Evolutionary conservation across 2,888 invertebrate genomes (phyloP).

Genomic region (Leucania comma): DNA sequence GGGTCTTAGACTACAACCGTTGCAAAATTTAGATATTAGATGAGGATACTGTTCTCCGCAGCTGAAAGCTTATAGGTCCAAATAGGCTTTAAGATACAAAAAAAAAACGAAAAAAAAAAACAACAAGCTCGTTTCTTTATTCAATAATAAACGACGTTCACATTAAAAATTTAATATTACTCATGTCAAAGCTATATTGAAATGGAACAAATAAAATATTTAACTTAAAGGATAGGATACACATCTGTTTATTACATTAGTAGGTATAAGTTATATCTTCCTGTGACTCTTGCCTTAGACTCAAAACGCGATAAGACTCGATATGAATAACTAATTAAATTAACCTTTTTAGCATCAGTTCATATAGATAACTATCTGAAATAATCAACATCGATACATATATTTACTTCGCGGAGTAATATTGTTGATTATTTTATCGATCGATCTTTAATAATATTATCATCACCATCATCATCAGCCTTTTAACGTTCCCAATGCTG

Average conservation of each 20-base stretch:
- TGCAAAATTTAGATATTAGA: no score
- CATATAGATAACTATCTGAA: conserved; percentile 29
- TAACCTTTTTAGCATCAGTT: conserved; percentile 30
- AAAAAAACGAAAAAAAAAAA: no score
- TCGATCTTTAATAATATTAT: no score
- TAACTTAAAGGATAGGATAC: background rate
- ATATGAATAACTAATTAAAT: conserved; percentile 51
- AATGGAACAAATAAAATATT: background rate
- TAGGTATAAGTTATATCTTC: background rate
- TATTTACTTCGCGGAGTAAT: background rate
- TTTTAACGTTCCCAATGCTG: no score
- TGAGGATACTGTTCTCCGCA: no score
- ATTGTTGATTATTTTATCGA: no score
- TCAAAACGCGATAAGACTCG: conserved; percentile 1
- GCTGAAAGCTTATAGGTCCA: no score
- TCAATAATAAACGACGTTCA: no score
- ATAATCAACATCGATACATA: background rate
- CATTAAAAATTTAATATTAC: conserved; percentile 3
- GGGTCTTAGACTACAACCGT: no score
- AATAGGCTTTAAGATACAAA: no score
- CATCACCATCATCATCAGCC: no score
- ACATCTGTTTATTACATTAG: conserved; percentile 23
- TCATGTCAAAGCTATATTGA: background rate
- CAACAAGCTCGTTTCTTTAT: no score
- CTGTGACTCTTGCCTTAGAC: background rate